Evolutionary conservation across 2,888 invertebrate species (phyloP).

Genomic region (Meliscaeva auricollis): DNA sequence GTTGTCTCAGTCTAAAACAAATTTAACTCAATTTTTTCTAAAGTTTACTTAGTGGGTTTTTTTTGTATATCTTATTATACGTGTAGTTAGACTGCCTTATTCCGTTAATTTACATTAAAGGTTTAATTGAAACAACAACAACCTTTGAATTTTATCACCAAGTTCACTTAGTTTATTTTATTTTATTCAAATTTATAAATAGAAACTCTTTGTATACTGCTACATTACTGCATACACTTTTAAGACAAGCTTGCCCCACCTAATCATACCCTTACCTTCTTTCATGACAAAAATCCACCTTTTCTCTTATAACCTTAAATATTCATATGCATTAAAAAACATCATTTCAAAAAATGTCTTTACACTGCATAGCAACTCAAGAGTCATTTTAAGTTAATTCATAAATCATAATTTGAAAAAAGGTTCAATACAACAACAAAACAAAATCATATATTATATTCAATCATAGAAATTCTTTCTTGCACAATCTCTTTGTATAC

Average conservation of each 20-base stretch:
- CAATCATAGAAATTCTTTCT: constrained; percentile 63
- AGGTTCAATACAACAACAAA: neutral
- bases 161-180: too few species aligned
- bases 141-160: too few species aligned
- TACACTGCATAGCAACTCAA: too few species aligned
- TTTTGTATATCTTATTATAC: too few species aligned
- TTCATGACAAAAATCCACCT: constrained; percentile 13
- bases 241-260: constrained; percentile 23
- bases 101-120: too few species aligned
- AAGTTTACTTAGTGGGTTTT: too few species aligned
- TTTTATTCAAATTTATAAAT: neutral
- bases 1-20: too few species aligned
- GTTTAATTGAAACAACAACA: too few species aligned
- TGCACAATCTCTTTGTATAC: constrained; percentile 70
- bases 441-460: constrained; percentile 30
- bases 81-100: too few species aligned
- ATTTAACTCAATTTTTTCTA: too few species aligned
- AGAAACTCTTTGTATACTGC: neutral
- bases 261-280: neutral
- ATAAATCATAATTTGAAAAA: neutral
- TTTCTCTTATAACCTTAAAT: neutral
- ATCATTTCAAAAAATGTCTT: neutral
- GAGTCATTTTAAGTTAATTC: neutral
- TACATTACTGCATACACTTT: neutral
- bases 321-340: neutral